Evolutionary conservation across 1,140 invertebrate genomes (phyloP), one percentile per base, ranked within the genome.

Genomic region (Aethina tumida): DNA sequence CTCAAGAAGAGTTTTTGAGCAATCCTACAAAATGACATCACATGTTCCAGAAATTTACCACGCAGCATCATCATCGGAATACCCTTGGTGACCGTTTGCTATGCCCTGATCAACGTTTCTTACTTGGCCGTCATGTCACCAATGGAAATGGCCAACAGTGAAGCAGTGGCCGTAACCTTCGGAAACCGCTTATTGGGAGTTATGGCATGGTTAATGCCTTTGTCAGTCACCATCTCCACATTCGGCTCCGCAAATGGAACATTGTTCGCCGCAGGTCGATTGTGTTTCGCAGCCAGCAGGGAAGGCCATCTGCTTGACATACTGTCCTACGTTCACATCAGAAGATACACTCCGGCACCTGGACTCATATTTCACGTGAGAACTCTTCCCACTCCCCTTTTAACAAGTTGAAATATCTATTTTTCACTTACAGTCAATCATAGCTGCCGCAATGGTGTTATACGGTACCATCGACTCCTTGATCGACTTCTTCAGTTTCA

Each of bases 161-260:
- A 95, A 59, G 96, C 96, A 4, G 94, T 98, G 3, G 95, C 95
- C 29, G 91, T 99, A 50, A 87, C 84, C 4, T 89, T 89, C 64
- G 84, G 84, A 5, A 87, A 88, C 63, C 72, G 85, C 13, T 21
- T 90, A 42, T 62, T 93, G 24, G 90, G 90, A 0, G 72, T 77
- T 0, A 77, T 91, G 72, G 80, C 85, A 2, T 95, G 89, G 89
- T 68, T 93, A 13, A 94, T 95, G 83, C 90, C 90, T 2, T 64
- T 94, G 5, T 91, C 92, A 28, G 94, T 98, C 12, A 92, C 92
- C 4, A 84, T 97, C 39, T 96, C 91, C 19, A 96, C 92, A 1
- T 96, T 97, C 67, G 94, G 94, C 27, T 93, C 92, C 12, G 92
- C 93, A 14, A 97, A 97, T 62, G 94, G 94, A 36, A 95, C 93